Evolutionary conservation across 2,113 vertebrate genomes (phyloP), one percentile per base, ranked within the genome.

Genomic region (Pao palembangensis): DNA sequence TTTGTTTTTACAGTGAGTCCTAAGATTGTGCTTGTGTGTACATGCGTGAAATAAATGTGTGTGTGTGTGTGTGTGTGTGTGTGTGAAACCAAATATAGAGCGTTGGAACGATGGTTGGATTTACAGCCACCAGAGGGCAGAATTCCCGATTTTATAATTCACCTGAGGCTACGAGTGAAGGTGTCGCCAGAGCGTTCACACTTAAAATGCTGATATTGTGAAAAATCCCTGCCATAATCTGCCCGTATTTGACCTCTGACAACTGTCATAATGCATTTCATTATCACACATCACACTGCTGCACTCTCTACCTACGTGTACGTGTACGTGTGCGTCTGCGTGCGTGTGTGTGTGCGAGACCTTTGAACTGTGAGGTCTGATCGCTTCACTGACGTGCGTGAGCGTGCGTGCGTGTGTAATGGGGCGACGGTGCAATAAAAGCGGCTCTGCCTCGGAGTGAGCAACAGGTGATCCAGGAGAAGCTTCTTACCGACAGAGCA

Each of bases 401-500:
- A n/a, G n/a, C n/a, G n/a, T 17, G 42, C 3, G 65, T 11, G 50
- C 6, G 25, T 5, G 48, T 8, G 25, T n/a, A 17, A 17, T 14
- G 54, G n/a, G 52, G n/a, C 46, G 47, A 38, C 60, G 1, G 20
- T 23, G 16, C 63, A 87, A 88, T 90, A 91, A 81, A 82, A 69
- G 80, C 58, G 6, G 2, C 17, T 14, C 49, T 8, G 25, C 15
- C 46, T 18, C 25, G 15, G 5, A 0, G 31, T 2, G 18, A 62
- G 74, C 60, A 42, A 63, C 83, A 88, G 84, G 81, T 85, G 49
- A 34, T 23, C 34, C 75, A 83, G 77, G 83, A 83, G 70, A 51
- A 61, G 58, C 61, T 55, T 76, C 58, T 74, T 16, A 8, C 28
- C 28, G 28, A 15, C 43, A 11, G 16, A 34, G 51, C 65, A 57